These are phyloP conservation scores for Girardinichthys multiradiatus DNA, from an alignment of 2,113 vertebrate species.

Conservation along the genomic window DNA sequence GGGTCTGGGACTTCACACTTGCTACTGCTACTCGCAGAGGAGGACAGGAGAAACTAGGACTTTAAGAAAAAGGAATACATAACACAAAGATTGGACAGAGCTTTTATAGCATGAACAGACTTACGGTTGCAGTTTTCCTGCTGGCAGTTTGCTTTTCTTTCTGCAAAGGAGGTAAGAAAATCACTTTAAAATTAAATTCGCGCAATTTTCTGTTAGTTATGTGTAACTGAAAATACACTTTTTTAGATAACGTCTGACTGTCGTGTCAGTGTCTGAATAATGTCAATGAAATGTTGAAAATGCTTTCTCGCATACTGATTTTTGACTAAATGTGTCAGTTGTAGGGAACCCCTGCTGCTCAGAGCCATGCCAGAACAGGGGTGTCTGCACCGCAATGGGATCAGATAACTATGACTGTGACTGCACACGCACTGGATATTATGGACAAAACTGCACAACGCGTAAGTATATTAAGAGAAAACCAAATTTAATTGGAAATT, in stretches of 20 bases:
- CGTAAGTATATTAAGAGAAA: constrained; percentile 81
- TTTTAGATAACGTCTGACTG: too few relatives aligned
- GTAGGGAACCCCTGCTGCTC: constrained; percentile 93
- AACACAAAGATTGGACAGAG: neutral
- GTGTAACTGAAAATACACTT: neutral
- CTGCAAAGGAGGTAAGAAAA: constrained; percentile 72
- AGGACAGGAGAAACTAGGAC: neutral
- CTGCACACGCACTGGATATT: constrained; percentile 91
- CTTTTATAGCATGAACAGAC: constrained; percentile 68
- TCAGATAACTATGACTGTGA: constrained; percentile 88
- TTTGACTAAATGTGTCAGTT: neutral
- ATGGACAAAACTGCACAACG: constrained; percentile 89
- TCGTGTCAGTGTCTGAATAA: neutral
- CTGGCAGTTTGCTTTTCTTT: constrained; percentile 62
- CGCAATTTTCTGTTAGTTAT: neutral
- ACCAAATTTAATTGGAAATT: neutral
- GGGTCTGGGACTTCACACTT: too few relatives aligned
- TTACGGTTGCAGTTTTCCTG: constrained; percentile 48
- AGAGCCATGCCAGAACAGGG: constrained; percentile 92
- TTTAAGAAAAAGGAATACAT: neutral
- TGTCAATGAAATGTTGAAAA: neutral
- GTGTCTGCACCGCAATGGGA: constrained; percentile 84
- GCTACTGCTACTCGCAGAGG: too few relatives aligned
- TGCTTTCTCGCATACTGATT: neutral
- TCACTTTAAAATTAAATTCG: neutral